phyloP scores from a whole-genome alignment of 2,113 vertebrate genomes.

The Nycticryphes semicollaris region DNA sequence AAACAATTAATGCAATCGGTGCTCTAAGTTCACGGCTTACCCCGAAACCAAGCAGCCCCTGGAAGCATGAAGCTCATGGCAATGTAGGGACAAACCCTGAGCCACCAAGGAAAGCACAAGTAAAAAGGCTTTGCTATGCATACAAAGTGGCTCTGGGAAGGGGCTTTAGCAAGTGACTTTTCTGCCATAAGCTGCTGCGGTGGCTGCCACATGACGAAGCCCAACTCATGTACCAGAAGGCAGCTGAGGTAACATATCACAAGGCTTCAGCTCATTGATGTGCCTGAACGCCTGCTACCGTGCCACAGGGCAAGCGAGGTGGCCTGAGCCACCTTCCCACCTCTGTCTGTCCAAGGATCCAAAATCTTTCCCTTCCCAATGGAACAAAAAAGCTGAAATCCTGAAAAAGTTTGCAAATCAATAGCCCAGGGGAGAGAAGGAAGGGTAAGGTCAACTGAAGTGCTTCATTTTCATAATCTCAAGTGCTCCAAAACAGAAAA shows the following conservation, averaged over 20 bases:
- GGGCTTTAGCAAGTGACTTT: neutral
- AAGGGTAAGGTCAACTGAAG: neutral
- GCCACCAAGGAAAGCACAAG: neutral
- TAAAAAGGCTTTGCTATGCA: neutral
- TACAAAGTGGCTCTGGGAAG: neutral
- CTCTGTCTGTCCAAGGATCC: rapidly evolving
- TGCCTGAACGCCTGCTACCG: rapidly evolving
- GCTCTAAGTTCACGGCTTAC: slow-evolving; percentile 42
- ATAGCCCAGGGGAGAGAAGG: neutral
- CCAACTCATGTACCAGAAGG: neutral
- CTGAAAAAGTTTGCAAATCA: neutral
- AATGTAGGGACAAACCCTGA: neutral
- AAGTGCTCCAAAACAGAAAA: neutral
- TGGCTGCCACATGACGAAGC: neutral
- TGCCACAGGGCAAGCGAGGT: neutral
- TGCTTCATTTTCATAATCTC: neutral
- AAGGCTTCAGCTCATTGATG: neutral
- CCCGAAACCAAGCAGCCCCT: slow-evolving; percentile 26
- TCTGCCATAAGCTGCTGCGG: neutral
- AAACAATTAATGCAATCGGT: slow-evolving; percentile 64
- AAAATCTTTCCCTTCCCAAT: neutral
- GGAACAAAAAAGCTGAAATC: neutral
- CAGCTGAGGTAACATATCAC: rapidly evolving
- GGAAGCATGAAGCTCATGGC: neutral
- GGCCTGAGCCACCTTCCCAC: neutral